Evolutionary conservation across 2,113 vertebrate species (phyloP), one percentile per base, ranked within the genome.

Genomic region (Elachura formosa): DNA sequence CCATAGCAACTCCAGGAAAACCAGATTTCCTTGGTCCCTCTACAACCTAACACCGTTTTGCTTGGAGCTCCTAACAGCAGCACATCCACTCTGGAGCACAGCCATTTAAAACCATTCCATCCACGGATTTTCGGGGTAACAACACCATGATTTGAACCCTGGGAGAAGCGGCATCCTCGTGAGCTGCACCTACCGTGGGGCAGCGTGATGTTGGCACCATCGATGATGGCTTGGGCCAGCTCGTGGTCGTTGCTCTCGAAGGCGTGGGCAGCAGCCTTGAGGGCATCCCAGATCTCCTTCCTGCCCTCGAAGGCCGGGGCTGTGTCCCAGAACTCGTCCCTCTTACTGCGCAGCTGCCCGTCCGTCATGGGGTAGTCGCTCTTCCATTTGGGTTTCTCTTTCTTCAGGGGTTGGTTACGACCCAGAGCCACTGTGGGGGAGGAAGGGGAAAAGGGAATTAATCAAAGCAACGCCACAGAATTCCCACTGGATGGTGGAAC

Each of bases 311-410:
- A 99, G 9, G 99, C 99, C 5, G 99, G 99, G 40, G 99, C 99
- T 0, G 99, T 99, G 91, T 99, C 99, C 99, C 99, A 99, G 85
- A 99, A 99, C 56, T 99, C 99, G 87, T 99, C 99, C 76, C 99
- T 98, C 98, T 99, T 99, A 96, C 99, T 99, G 96, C 99, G 99
- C 62, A 99, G 97, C 95, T 99, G 99, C 93, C 99, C 99, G 48
- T 99, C 99, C 41, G 99, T 99, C 99, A 99, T 99, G 40, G 99
- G 99, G 96, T 99, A 99, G 97, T 99, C 99, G 52, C 99, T 99
- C 97, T 99, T 99, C 99, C 99, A 99, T 99, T 99, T 99, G 76
- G 99, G 99, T 77, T 99, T 99, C 96, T 99, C 99, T 86, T 99
- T 99, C 97, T 99, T 99, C 98, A 99, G 97, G 96, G 99, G 98